Conservation (phyloP, 2,113 vertebrate genomes). For the Trachemys scripta region DNA sequence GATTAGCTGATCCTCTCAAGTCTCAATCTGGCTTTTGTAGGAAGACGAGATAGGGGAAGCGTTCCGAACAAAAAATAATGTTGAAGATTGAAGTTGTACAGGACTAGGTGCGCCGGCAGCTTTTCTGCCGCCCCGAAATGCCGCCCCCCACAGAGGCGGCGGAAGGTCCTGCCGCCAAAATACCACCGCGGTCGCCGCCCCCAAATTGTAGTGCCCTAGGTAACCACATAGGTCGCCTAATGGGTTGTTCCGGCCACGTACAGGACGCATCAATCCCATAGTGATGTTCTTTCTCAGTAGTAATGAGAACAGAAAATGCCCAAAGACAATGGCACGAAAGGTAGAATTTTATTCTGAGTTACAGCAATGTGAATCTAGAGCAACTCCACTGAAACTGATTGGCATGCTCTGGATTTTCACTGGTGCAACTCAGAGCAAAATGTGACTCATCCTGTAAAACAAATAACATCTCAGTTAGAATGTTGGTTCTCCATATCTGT, state of each 20-base stretch:
- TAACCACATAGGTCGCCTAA: no score
- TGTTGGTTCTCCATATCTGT: neutral
- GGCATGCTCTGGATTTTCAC: neutral
- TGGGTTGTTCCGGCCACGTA: no score
- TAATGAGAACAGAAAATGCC: conserved; percentile 22
- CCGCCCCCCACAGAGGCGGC: no score
- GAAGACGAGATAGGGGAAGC: neutral
- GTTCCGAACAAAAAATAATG: neutral
- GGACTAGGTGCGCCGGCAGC: no score
- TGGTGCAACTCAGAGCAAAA: neutral
- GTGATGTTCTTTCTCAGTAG: neutral
- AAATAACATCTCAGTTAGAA: conserved; percentile 17
- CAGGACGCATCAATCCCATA: neutral
- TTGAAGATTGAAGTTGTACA: neutral
- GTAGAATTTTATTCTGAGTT: no score
- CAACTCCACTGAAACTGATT: neutral
- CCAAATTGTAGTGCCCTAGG: no score
- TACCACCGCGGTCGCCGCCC: no score
- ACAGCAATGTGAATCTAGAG: neutral
- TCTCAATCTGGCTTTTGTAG: neutral
- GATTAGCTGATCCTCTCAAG: neutral
- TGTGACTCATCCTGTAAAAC: neutral
- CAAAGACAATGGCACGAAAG: conserved; percentile 17
- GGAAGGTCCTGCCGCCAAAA: no score
- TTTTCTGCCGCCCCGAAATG: no score